These are phyloP conservation scores for Passer montanus DNA, from an alignment of 2,113 vertebrate genomes.

Conservation along the genomic window DNA sequence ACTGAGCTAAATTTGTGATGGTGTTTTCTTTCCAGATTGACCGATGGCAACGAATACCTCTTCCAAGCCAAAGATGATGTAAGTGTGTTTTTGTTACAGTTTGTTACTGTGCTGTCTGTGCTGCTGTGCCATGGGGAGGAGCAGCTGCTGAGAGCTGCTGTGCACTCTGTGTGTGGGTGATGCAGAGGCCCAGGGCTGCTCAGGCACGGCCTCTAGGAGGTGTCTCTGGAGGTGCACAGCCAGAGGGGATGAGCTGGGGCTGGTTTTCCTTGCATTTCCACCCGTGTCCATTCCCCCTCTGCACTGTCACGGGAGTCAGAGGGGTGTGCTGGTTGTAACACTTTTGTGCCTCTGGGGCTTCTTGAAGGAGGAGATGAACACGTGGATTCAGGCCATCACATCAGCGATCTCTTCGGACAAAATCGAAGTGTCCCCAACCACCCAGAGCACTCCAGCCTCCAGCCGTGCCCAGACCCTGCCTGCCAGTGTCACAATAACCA, in stretches of 20 bases:
- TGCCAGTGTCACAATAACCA: conserved; percentile 83
- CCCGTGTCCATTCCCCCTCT: rapidly evolving
- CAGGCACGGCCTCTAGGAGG: neutral
- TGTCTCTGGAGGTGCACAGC: neutral
- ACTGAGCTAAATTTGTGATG: neutral
- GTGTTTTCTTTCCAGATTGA: conserved; percentile 79
- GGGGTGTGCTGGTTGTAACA: neutral
- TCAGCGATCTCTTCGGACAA: conserved; percentile 84
- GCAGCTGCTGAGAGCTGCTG: neutral
- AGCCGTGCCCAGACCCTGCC: conserved; percentile 94
- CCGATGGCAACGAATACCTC: conserved; percentile 95
- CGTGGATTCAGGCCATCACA: conserved; percentile 95
- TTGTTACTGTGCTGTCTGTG: neutral
- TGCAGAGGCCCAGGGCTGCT: neutral
- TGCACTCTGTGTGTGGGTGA: neutral
- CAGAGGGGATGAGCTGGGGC: neutral
- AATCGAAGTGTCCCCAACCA: conserved; percentile 82
- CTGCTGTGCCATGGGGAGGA: neutral
- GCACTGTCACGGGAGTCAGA: neutral
- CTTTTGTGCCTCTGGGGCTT: conserved; percentile 41
- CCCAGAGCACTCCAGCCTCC: conserved; percentile 90
- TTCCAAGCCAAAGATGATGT: conserved; percentile 99
- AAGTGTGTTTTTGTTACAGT: conserved; percentile 56
- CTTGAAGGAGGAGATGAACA: conserved; percentile 96
- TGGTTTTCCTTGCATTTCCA: neutral